phyloP scores from a whole-genome alignment of 2,888 invertebrate species.

The Spatulosminthurus flaviceps region DNA sequence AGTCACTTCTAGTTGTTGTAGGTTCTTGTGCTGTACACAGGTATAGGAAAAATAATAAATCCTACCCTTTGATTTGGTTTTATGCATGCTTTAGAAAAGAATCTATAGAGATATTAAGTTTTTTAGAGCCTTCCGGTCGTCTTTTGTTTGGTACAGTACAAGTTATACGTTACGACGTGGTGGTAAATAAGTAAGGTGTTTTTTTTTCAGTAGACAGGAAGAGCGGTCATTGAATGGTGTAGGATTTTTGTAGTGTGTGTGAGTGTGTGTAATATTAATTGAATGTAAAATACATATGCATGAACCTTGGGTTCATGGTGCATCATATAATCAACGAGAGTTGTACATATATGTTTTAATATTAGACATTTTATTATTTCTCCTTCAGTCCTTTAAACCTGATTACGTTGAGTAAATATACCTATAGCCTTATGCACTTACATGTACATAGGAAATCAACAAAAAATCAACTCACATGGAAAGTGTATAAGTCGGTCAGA shows the following conservation, averaged over 20 bases:
- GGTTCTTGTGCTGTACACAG: too few species aligned
- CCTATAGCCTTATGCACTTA: too few species aligned
- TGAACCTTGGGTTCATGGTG: constrained; percentile 2
- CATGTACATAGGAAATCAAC: not conserved
- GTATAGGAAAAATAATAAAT: not conserved
- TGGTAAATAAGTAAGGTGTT: too few species aligned
- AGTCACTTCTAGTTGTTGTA: not conserved
- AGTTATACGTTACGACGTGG: not conserved
- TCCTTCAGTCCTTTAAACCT: not conserved
- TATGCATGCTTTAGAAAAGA: not conserved
- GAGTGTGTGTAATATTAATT: not conserved
- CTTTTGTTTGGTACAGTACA: not conserved
- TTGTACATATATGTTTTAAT: not conserved
- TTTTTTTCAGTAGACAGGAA: constrained; percentile 16
- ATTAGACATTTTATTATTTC: not conserved
- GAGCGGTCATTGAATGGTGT: constrained; percentile 16
- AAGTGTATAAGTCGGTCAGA: constrained; percentile 8
- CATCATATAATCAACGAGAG: not conserved
- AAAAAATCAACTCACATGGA: not conserved
- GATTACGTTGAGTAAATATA: too few species aligned
- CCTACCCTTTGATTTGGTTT: not conserved
- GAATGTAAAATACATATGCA: not conserved
- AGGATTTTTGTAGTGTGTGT: not conserved
- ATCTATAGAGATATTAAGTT: not conserved
- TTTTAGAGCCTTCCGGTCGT: constrained; percentile 16